These are phyloP conservation scores for Bos javanicus DNA, from an alignment of 2,113 vertebrate species.

Conservation along the genomic window DNA sequence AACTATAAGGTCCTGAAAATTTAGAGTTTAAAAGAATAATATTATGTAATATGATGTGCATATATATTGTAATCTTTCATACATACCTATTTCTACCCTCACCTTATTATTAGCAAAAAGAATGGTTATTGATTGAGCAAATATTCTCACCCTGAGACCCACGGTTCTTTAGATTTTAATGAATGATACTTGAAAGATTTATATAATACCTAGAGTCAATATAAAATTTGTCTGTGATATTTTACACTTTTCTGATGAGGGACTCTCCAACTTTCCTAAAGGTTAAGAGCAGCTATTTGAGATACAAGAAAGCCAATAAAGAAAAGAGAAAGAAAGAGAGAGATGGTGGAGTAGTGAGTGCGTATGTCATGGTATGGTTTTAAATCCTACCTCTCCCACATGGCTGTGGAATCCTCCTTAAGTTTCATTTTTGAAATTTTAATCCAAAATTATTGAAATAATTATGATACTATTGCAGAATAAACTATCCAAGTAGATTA, in stretches of 20 bases:
- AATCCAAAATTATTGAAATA: slow-evolving; percentile 12
- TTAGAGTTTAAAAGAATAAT: neutral
- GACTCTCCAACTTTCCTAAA: neutral
- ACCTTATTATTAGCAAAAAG: neutral
- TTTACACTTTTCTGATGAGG: neutral
- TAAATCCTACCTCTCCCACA: neutral
- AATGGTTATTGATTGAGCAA: neutral
- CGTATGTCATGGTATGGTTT: rapidly evolving
- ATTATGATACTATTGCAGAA: neutral
- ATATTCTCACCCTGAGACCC: neutral
- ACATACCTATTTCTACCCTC: neutral
- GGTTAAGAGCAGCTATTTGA: neutral
- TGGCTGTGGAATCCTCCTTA: neutral
- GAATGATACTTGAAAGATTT: neutral
- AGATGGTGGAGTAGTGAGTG: no score
- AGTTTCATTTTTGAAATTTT: neutral
- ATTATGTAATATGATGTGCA: neutral
- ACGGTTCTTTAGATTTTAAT: neutral
- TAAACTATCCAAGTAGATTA: neutral
- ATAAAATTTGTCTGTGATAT: neutral
- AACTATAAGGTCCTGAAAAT: neutral
- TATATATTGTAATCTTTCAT: neutral
- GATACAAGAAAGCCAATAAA: neutral
- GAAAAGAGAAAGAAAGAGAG: neutral
- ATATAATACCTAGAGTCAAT: neutral